phyloP scores from a whole-genome alignment of 1,140 invertebrate genomes.

The Bombus ignitus region DNA sequence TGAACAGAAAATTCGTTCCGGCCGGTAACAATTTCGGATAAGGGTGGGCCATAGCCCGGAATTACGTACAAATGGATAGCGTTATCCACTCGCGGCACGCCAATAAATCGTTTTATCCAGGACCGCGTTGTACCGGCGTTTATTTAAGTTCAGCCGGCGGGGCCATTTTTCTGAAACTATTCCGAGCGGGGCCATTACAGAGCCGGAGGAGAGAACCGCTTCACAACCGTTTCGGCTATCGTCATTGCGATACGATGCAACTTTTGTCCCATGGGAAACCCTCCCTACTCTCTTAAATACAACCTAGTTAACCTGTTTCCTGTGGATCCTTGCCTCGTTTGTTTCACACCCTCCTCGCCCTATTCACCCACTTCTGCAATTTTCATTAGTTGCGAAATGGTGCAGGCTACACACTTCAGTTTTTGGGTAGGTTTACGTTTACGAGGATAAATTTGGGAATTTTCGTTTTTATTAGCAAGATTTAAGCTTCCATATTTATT shows the following conservation, averaged over 20 bases:
- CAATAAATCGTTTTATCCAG: constrained; percentile 78
- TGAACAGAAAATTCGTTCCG: constrained; percentile 50
- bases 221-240: constrained; percentile 68
- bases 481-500: neutral
- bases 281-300: constrained; percentile 47
- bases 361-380: neutral
- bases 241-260: constrained; percentile 70
- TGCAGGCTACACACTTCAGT: too few species aligned
- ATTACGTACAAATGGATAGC: constrained; percentile 76
- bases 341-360: neutral
- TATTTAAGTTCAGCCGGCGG: constrained; percentile 74
- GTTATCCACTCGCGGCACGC: constrained; percentile 71
- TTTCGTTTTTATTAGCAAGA: too few species aligned
- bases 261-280: constrained; percentile 70
- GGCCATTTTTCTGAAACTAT: constrained; percentile 78
- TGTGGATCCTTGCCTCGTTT: constrained; percentile 4
- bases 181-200: constrained; percentile 74
- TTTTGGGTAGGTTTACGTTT: neutral
- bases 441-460: neutral
- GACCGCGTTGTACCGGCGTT: constrained; percentile 56
- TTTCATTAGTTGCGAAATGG: constrained; percentile 1
- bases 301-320: constrained; percentile 32
- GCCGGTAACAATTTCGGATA: constrained; percentile 69
- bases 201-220: constrained; percentile 60
- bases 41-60: constrained; percentile 61